Conservation (phyloP, 1,140 invertebrate genomes). For the Bombus pyrosoma region DNA sequence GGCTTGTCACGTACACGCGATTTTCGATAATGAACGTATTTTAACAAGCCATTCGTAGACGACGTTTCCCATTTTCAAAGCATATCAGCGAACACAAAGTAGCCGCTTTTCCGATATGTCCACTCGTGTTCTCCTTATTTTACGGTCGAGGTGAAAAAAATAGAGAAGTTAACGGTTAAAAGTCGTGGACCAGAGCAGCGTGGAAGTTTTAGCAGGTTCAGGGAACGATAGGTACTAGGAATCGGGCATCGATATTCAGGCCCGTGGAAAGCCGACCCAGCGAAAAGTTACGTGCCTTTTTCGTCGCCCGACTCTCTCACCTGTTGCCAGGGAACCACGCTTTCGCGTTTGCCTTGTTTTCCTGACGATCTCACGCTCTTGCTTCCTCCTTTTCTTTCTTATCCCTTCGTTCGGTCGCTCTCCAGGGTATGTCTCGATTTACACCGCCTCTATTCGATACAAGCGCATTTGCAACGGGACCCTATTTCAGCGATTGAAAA, state of each 20-base stretch:
- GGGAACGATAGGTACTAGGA: slow-evolving; percentile 12
- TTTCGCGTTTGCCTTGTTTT: slow-evolving; percentile 38
- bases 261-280: slow-evolving; percentile 22
- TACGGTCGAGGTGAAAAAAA: not conserved
- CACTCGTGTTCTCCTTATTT: no score
- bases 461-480: not conserved
- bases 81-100: not conserved
- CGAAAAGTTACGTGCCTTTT: slow-evolving; percentile 62
- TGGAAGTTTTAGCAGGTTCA: slow-evolving; percentile 26
- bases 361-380: slow-evolving; percentile 11
- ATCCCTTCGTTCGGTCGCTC: not conserved
- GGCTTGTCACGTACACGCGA: not conserved
- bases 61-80: not conserved
- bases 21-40: not conserved
- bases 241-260: slow-evolving; percentile 58
- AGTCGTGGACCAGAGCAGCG: not conserved
- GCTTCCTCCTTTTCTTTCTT: not conserved
- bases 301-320: slow-evolving; percentile 55
- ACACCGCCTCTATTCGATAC: not conserved
- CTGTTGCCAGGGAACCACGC: slow-evolving; percentile 62
- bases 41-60: not conserved
- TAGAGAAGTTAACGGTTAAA: not conserved
- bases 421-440: not conserved
- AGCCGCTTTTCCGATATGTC: not conserved
- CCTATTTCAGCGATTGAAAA: not conserved